A percentile compares a stretch with the other conserved stretches of the same genome.
phyloP scores from a whole-genome alignment of 1,140 invertebrate genomes.

The Sitobion miscanthi region DNA sequence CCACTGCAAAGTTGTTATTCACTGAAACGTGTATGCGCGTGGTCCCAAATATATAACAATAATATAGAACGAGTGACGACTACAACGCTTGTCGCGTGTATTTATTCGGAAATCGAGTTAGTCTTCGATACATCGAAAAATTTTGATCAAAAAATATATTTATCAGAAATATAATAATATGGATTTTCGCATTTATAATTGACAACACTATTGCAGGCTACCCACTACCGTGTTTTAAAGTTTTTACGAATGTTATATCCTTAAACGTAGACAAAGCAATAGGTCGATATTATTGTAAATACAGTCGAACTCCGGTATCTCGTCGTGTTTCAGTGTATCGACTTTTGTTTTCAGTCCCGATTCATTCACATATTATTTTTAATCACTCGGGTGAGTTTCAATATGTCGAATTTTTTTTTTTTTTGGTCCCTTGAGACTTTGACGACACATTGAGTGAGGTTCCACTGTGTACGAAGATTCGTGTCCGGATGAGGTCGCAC shows the following conservation, averaged over 20 bases:
- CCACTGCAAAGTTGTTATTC: neutral
- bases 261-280: no score
- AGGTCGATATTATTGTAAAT: no score
- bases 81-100: neutral
- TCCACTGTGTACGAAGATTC: neutral
- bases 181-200: neutral
- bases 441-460: no score
- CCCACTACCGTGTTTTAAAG: neutral
- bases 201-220: neutral
- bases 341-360: no score
- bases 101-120: neutral
- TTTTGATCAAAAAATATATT: neutral
- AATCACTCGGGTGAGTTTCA: no score
- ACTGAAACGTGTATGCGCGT: neutral
- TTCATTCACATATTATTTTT: no score
- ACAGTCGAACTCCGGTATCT: no score
- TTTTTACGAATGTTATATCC: neutral
- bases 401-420: no score
- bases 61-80: neutral
- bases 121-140: neutral
- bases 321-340: no score
- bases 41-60: neutral
- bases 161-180: neutral
- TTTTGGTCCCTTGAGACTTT: no score
- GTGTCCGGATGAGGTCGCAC: neutral